phyloP scores from a whole-genome alignment of 1,140 invertebrate species.

The Pachypeltis micranthus region DNA sequence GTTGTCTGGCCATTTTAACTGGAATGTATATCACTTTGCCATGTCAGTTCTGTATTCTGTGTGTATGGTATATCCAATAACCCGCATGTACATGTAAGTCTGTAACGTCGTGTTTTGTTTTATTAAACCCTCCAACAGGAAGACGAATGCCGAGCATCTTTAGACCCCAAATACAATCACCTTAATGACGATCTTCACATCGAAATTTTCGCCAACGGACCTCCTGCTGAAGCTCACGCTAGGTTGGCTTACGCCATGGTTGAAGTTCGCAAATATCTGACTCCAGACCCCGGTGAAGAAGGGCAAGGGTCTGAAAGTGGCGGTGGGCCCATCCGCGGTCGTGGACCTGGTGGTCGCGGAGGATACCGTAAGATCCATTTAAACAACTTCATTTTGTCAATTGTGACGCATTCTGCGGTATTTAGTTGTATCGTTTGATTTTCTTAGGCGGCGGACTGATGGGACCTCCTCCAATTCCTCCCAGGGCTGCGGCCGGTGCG shows the following conservation, averaged over 20 bases:
- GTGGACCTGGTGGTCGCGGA: constrained; percentile 29
- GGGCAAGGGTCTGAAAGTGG: constrained; percentile 57
- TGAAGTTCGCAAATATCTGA: constrained; percentile 46
- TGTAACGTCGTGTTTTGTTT: no score
- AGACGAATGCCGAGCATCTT: constrained; percentile 70
- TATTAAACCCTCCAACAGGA: no score
- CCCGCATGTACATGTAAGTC: no score
- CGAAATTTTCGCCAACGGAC: constrained; percentile 77
- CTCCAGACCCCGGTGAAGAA: constrained; percentile 63
- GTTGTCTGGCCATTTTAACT: no score
- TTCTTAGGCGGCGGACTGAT: neutral
- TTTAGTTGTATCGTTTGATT: neutral
- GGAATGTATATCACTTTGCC: no score
- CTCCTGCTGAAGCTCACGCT: constrained; percentile 82
- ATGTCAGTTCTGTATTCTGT: no score
- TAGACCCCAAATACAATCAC: constrained; percentile 87
- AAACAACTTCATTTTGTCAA: no score
- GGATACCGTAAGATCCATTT: neutral
- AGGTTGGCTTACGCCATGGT: constrained; percentile 78
- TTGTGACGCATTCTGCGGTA: neutral
- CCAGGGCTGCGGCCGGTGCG: neutral
- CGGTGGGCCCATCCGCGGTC: constrained; percentile 29
- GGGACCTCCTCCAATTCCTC: neutral
- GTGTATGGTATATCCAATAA: no score
- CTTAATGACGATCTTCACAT: constrained; percentile 87